Evolutionary conservation across 2,888 invertebrate species (phyloP).

Genomic region (Nomada hirtipes): DNA sequence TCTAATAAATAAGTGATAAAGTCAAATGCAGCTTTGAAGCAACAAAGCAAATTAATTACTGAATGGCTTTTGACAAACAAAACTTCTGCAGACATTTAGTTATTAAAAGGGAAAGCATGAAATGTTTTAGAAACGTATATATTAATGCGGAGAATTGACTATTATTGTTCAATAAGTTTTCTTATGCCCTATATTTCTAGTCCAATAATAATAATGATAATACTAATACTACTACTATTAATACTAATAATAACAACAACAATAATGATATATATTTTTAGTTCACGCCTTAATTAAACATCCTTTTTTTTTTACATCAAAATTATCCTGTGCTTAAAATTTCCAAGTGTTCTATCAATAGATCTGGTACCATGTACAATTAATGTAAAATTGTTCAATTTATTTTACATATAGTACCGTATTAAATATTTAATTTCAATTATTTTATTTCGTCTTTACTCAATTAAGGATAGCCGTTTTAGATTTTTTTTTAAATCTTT

Average conservation of each 20-base stretch:
- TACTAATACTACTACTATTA: background rate
- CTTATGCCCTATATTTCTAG: constrained; percentile 60
- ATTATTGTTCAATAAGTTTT: constrained; percentile 49
- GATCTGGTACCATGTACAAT: constrained; percentile 25
- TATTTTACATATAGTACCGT: constrained; percentile 31
- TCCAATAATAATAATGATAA: constrained; percentile 40
- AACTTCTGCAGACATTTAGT: constrained; percentile 46
- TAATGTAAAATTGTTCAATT: constrained; percentile 27
- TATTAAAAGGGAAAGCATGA: constrained; percentile 37
- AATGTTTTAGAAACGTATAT: constrained; percentile 52
- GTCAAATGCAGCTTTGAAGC: constrained; percentile 29
- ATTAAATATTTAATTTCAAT: constrained; percentile 29
- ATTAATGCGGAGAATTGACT: constrained; percentile 35
- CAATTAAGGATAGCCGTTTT: constrained; percentile 17
- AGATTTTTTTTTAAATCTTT: constrained; percentile 12
- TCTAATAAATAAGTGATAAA: constrained; percentile 37
- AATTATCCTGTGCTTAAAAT: constrained; percentile 36
- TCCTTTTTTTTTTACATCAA: constrained; percentile 38
- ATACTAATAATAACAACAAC: constrained; percentile 18
- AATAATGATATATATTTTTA: constrained; percentile 44
- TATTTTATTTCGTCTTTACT: constrained; percentile 18
- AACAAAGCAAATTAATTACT: constrained; percentile 42
- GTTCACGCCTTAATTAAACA: constrained; percentile 33
- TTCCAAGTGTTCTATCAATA: constrained; percentile 26
- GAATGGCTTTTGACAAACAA: constrained; percentile 26